Percentiles rank a stretch among this genome's conserved stretches.
Evolutionary conservation across 2,888 invertebrate species (phyloP).

Genomic region (Alloplasta piceator): DNA sequence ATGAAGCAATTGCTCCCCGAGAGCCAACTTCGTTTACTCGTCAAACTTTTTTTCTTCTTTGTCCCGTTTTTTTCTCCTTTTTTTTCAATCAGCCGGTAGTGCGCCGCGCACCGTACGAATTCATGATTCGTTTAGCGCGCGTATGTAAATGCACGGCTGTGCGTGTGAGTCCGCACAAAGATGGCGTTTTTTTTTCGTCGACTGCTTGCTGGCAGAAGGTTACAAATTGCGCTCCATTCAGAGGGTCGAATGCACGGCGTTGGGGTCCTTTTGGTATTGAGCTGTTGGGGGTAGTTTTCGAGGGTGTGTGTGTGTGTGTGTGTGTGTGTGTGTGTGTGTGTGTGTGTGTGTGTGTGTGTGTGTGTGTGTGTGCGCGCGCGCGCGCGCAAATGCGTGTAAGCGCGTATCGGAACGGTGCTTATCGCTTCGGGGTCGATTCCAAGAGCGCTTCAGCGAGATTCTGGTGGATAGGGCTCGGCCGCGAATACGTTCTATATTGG

Average conservation of each 20-base stretch:
- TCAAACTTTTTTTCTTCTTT: constrained; percentile 44
- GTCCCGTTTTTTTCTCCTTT: constrained; percentile 14
- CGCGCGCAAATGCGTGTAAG: constrained; percentile 27
- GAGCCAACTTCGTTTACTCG: constrained; percentile 62
- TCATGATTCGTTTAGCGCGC: constrained; percentile 50
- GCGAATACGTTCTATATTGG: constrained; percentile 38
- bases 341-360: constrained; percentile 6
- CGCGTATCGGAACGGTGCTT: constrained; percentile 42
- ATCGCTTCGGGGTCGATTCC: constrained; percentile 50
- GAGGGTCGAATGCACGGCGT: no score
- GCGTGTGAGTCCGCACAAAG: constrained; percentile 2
- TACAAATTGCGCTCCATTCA: no score
- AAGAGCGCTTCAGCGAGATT: constrained; percentile 26
- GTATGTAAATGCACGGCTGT: constrained; percentile 29
- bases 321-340: no score
- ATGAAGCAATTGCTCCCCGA: constrained; percentile 62
- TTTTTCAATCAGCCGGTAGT: constrained; percentile 55
- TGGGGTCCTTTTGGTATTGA: no score
- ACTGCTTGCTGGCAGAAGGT: no score
- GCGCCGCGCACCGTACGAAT: constrained; percentile 33
- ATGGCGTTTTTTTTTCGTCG: no score
- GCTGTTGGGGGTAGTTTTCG: no score
- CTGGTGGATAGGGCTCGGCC: constrained; percentile 11
- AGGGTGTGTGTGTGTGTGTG: no score
- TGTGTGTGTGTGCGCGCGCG: constrained; percentile 16